Evolutionary conservation across 2,888 invertebrate genomes (phyloP).

Genomic region (Sarcophaga rosellei): DNA sequence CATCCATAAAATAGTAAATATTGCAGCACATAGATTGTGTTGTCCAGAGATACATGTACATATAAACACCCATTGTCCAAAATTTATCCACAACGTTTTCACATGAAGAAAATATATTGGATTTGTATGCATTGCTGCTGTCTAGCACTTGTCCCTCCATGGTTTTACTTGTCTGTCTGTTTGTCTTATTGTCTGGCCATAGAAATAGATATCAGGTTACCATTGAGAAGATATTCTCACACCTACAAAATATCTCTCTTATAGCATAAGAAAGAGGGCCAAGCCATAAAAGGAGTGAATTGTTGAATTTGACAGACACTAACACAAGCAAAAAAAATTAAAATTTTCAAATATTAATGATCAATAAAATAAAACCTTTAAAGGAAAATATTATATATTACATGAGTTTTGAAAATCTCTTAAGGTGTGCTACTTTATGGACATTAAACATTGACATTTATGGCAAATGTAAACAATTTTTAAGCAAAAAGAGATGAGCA

Average conservation of each 20-base stretch:
- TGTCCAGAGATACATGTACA: neutral
- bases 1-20: conserved; percentile 37
- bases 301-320: conserved; percentile 21
- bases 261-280: neutral
- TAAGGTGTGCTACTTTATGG: neutral
- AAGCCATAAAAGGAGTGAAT: neutral
- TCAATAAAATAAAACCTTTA: neutral
- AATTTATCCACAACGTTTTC: neutral
- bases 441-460: neutral
- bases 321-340: neutral
- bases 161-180: conserved; percentile 10
- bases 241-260: conserved; percentile 5
- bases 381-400: conserved; percentile 5
- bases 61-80: neutral
- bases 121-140: neutral
- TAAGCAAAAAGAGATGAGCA: too few species aligned
- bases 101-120: conserved; percentile 3
- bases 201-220: conserved; percentile 52
- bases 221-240: conserved; percentile 59
- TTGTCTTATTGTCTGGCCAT: conserved; percentile 15
- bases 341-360: conserved; percentile 1
- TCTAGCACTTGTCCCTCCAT: neutral
- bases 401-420: neutral
- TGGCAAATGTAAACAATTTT: too few species aligned
- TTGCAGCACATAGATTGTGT: conserved; percentile 13